A percentile compares a stretch with the other conserved stretches of the same genome.
Evolutionary conservation across 2,888 invertebrate species (phyloP).

Genomic region (Sphaerophoria rueppellii): DNA sequence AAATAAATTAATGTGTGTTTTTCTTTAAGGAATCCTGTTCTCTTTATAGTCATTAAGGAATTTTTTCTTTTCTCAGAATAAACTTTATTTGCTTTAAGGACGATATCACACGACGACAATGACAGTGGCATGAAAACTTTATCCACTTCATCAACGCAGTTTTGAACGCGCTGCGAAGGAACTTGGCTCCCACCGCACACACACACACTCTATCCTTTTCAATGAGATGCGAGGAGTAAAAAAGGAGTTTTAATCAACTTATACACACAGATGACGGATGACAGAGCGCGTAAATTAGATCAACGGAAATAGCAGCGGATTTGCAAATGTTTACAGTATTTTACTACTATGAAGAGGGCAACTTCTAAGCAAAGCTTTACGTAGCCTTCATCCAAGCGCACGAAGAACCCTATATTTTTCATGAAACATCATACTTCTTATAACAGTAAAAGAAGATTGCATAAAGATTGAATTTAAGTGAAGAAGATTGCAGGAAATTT

Average conservation of each 20-base stretch:
- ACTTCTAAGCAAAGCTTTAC: no score
- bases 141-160: constrained; percentile 52
- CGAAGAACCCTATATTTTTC: no score
- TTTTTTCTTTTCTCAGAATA: not conserved
- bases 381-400: no score
- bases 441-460: constrained; percentile 64
- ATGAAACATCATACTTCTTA: constrained; percentile 39
- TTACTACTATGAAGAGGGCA: no score
- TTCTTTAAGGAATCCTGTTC: constrained; percentile 27
- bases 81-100: constrained; percentile 2
- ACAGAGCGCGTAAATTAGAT: constrained; percentile 68
- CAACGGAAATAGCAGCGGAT: constrained; percentile 61
- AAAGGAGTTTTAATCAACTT: constrained; percentile 68
- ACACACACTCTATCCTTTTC: not conserved
- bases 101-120: constrained; percentile 45
- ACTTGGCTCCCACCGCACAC: constrained; percentile 4
- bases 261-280: constrained; percentile 63
- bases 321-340: constrained; percentile 33
- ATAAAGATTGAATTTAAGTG: constrained; percentile 65
- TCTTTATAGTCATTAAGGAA: constrained; percentile 14
- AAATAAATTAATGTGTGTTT: constrained; percentile 57
- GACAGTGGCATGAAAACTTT: constrained; percentile 55
- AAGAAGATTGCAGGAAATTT: constrained; percentile 60
- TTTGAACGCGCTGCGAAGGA: not conserved
- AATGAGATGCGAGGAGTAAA: not conserved